A percentile compares a stretch with the other conserved stretches of the same genome.
phyloP scores from a whole-genome alignment of 2,888 invertebrate genomes.

The Emmelina monodactyla region DNA sequence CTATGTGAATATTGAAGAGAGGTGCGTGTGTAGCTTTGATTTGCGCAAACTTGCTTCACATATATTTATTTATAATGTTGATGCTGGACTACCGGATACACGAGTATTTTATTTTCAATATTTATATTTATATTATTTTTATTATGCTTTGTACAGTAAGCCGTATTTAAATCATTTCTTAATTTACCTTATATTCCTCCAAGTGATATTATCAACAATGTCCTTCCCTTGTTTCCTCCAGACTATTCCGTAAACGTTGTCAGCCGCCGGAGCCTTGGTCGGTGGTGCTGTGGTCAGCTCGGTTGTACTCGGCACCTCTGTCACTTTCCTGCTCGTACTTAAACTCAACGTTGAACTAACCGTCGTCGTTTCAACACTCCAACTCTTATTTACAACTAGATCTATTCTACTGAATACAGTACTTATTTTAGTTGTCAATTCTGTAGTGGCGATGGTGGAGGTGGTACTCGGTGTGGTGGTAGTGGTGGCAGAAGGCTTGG shows the following conservation, averaged over 20 bases:
- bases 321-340: slow-evolving; percentile 40
- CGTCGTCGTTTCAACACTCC: slow-evolving; percentile 59
- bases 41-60: too few species aligned
- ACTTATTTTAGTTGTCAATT: slow-evolving; percentile 47
- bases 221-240: slow-evolving; percentile 60
- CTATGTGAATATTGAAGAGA: too few species aligned
- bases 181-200: slow-evolving; percentile 53
- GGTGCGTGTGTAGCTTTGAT: too few species aligned
- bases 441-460: slow-evolving; percentile 43
- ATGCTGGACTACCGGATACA: too few species aligned
- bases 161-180: too few species aligned
- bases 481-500: slow-evolving; percentile 31
- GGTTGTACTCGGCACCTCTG: slow-evolving; percentile 32
- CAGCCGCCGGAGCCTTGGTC: slow-evolving; percentile 32
- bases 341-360: slow-evolving; percentile 51
- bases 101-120: too few species aligned
- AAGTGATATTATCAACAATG: slow-evolving; percentile 42
- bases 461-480: slow-evolving; percentile 28
- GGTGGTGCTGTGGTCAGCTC: slow-evolving; percentile 28
- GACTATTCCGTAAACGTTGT: slow-evolving; percentile 51
- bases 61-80: too few species aligned
- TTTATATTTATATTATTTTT: too few species aligned
- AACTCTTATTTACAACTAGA: slow-evolving; percentile 59
- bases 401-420: slow-evolving; percentile 58
- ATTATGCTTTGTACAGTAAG: too few species aligned